Percentiles rank a stretch among this genome's conserved stretches.
Conservation (phyloP, 2,113 vertebrate genomes). For the Gobio gobio region DNA sequence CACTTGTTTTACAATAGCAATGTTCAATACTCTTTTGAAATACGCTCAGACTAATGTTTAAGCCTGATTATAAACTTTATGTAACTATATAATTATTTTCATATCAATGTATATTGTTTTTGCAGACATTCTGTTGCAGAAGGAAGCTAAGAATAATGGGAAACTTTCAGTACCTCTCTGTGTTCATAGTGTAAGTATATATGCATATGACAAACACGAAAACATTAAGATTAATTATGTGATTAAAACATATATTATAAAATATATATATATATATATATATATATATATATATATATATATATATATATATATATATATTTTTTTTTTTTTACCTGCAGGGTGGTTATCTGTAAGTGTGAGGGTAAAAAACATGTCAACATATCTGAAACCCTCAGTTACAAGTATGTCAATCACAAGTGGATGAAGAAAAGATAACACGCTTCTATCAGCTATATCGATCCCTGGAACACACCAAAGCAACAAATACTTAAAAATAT, state of each 20-base stretch:
- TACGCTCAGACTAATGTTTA: neutral
- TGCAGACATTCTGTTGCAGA: neutral
- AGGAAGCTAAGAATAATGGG: constrained; percentile 54
- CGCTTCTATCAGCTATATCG: constrained; percentile 60
- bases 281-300: too few species aligned
- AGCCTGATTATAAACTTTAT: neutral
- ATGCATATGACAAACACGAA: neutral
- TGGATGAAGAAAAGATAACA: constrained; percentile 67
- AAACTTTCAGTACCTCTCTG: constrained; percentile 46
- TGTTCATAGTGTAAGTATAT: constrained; percentile 67
- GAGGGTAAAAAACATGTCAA: neutral
- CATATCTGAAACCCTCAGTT: neutral
- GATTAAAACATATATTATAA: too few species aligned
- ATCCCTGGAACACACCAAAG: constrained; percentile 73
- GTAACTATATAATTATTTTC: neutral
- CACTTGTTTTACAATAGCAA: neutral
- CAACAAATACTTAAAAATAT: constrained; percentile 46
- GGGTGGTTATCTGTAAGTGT: constrained; percentile 27
- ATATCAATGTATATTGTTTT: neutral
- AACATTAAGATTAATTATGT: neutral
- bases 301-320: too few species aligned
- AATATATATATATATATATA: too few species aligned
- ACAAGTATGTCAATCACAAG: neutral
- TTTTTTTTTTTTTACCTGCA: too few species aligned
- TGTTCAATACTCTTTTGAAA: neutral